phyloP scores from a whole-genome alignment of 2,797 vertebrate genomes.

The Protosalanx chinensis region DNA sequence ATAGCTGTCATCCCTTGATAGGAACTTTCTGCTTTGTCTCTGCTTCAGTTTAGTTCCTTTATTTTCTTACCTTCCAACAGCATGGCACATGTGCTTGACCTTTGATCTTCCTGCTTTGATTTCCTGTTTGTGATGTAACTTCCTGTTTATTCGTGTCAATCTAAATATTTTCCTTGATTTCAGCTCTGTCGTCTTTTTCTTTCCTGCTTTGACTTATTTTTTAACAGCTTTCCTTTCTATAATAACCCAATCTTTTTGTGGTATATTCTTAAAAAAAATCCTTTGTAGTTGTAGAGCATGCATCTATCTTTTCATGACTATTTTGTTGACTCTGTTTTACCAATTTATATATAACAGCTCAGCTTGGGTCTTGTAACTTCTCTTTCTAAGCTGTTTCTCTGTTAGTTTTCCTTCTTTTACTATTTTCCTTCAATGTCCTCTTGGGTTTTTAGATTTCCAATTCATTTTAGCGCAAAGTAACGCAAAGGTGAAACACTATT shows the following conservation, averaged over 20 bases:
- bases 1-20: background rate
- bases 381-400: background rate
- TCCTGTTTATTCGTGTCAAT: background rate
- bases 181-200: conserved; percentile 1
- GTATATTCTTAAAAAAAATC: background rate
- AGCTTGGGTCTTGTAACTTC: background rate
- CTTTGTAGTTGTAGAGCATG: background rate
- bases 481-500: background rate
- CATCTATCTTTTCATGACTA: background rate
- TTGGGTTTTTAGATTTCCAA: background rate
- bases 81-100: background rate
- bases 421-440: background rate
- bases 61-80: background rate
- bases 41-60: background rate
- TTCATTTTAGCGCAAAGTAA: background rate
- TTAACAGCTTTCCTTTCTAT: background rate
- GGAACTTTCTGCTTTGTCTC: background rate
- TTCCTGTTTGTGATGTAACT: background rate
- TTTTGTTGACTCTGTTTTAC: background rate
- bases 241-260: background rate
- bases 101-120: background rate
- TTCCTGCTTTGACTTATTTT: background rate
- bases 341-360: background rate
- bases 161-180: background rate
- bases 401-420: background rate